phyloP scores from a whole-genome alignment of 2,888 invertebrate species.

The Nasonia oneida region DNA sequence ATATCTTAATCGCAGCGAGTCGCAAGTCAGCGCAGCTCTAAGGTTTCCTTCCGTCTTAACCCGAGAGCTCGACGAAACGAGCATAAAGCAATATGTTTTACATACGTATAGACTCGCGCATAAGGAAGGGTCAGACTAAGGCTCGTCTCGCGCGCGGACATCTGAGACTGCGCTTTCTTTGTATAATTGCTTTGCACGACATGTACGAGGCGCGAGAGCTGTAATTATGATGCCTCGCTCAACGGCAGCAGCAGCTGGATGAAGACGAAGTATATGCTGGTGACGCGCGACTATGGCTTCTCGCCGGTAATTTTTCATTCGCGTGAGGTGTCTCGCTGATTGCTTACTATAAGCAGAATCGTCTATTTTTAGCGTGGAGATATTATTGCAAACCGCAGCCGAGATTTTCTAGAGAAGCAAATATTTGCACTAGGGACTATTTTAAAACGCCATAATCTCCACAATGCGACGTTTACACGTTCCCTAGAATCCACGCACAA shows the following conservation, averaged over 20 bases:
- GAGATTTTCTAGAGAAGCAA: background rate
- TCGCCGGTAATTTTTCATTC: conserved; percentile 40
- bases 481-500: background rate
- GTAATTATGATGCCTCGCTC: conserved; percentile 28
- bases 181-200: conserved; percentile 36
- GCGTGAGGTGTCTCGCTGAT: background rate
- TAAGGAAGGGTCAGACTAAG: background rate
- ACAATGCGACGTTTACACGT: background rate
- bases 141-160: background rate
- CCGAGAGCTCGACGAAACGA: conserved; percentile 61
- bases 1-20: background rate
- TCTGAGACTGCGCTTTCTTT: background rate
- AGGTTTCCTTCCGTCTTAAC: conserved; percentile 67
- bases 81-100: conserved; percentile 57
- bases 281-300: background rate
- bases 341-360: background rate
- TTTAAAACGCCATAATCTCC: background rate
- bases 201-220: background rate
- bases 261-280: background rate
- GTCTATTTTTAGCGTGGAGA: background rate
- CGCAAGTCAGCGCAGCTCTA: conserved; percentile 55
- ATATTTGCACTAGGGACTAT: background rate
- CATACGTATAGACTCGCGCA: background rate
- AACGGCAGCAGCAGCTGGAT: background rate
- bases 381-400: background rate